phyloP scores from a whole-genome alignment of 2,113 vertebrate genomes.

The Conger conger region DNA sequence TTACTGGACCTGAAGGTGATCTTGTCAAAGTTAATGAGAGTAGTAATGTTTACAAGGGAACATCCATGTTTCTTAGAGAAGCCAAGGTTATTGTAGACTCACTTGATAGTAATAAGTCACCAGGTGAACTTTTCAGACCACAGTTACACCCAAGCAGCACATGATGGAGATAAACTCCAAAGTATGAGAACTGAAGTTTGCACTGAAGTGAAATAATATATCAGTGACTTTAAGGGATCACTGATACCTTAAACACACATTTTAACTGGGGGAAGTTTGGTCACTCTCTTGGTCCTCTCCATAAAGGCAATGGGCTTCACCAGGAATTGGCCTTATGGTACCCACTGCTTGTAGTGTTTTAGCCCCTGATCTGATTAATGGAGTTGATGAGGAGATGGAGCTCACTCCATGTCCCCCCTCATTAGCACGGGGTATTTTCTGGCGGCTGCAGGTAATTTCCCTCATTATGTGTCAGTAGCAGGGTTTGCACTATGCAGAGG shows the following conservation, averaged over 20 bases:
- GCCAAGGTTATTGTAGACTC: not conserved
- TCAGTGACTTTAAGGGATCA: not conserved
- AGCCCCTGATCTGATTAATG: slow-evolving; percentile 73
- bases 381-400: slow-evolving; percentile 67
- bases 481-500: slow-evolving; percentile 47
- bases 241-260: not conserved
- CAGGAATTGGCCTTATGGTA: not conserved
- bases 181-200: not conserved
- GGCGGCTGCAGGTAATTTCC: slow-evolving; percentile 67
- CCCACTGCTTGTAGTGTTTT: slow-evolving; percentile 32
- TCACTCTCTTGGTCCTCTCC: not conserved
- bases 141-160: not conserved
- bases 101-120: not conserved
- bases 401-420: slow-evolving; percentile 55
- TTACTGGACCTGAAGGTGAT: too few species aligned
- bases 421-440: slow-evolving; percentile 60
- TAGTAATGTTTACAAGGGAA: not conserved
- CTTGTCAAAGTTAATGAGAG: too few species aligned
- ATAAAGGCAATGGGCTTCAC: not conserved
- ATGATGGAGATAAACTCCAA: not conserved
- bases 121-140: not conserved
- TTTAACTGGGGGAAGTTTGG: not conserved
- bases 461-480: slow-evolving; percentile 65
- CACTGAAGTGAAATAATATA: not conserved
- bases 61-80: not conserved